Conservation (phyloP, 2,888 invertebrate genomes). For the Therioaphis trifolii region DNA sequence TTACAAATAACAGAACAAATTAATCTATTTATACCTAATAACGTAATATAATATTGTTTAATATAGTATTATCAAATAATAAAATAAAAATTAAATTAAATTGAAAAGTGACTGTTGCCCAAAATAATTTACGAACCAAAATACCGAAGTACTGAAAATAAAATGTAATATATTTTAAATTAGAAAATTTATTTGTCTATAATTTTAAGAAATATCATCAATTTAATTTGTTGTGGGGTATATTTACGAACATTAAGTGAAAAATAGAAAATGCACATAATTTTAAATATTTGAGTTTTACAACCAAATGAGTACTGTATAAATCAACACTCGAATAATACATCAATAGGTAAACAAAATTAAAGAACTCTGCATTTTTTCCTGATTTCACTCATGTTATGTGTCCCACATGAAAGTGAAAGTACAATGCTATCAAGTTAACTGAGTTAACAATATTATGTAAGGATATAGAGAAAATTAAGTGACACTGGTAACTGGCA, state of each 20-base stretch:
- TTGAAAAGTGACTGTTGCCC: too few species aligned
- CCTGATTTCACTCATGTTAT: slow-evolving; percentile 18
- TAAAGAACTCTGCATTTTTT: slow-evolving; percentile 10
- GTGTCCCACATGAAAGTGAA: slow-evolving; percentile 42
- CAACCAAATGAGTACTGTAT: not conserved
- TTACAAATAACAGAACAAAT: not conserved
- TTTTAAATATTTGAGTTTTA: not conserved
- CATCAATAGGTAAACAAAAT: not conserved
- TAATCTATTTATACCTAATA: not conserved
- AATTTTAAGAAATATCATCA: not conserved
- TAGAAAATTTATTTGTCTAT: not conserved
- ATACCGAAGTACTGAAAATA: not conserved
- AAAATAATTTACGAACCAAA: too few species aligned
- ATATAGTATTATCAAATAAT: too few species aligned
- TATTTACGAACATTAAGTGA: not conserved
- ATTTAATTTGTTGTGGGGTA: not conserved
- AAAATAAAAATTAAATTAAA: too few species aligned
- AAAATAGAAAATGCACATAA: not conserved
- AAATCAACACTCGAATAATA: not conserved
- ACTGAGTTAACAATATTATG: slow-evolving; percentile 18
- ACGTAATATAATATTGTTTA: too few species aligned
- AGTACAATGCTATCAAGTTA: slow-evolving; percentile 21
- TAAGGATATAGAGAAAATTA: slow-evolving; percentile 32
- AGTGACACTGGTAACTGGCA: too few species aligned
- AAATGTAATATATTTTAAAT: not conserved